Evolutionary conservation across 2,888 invertebrate genomes (phyloP).

Genomic region (Smittia aterrima): DNA sequence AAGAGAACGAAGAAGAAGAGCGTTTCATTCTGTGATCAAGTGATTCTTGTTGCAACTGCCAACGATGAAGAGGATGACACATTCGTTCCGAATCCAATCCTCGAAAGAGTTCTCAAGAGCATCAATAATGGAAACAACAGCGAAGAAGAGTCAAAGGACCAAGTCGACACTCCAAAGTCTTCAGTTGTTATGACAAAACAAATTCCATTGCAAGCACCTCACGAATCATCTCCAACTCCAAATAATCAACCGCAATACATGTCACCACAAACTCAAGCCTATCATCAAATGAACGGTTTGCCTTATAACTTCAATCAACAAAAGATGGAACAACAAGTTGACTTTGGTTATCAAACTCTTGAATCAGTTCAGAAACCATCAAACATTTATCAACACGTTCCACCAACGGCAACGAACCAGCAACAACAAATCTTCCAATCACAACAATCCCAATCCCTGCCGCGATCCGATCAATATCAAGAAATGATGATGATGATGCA

Average conservation of each 20-base stretch:
- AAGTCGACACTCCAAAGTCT: constrained; percentile 42
- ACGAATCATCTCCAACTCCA: constrained; percentile 53
- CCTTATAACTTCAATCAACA: constrained; percentile 43
- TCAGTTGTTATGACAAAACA: constrained; percentile 44
- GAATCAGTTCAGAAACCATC: constrained; percentile 37
- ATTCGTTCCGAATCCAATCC: constrained; percentile 86
- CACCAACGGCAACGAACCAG: constrained; percentile 47
- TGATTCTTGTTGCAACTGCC: constrained; percentile 87
- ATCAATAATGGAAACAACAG: constrained; percentile 46
- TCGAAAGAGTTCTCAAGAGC: constrained; percentile 72
- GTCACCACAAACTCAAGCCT: constrained; percentile 47
- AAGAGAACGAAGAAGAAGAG: constrained; percentile 82
- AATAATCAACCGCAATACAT: constrained; percentile 50
- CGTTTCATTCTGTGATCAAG: constrained; percentile 93
- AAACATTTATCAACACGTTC: constrained; percentile 45
- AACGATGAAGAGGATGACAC: constrained; percentile 89
- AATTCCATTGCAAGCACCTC: constrained; percentile 48
- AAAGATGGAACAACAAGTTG: constrained; percentile 49
- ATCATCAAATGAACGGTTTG: constrained; percentile 48
- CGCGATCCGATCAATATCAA: constrained; percentile 24
- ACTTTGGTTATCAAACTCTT: constrained; percentile 23
- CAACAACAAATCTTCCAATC: constrained; percentile 50
- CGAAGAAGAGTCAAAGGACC: constrained; percentile 42
- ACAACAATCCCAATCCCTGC: constrained; percentile 45
- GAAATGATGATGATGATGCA: constrained; percentile 42